These are phyloP conservation scores for Percopsis omiscomaycus DNA, from an alignment of 2,797 vertebrate genomes.

Conservation along the genomic window DNA sequence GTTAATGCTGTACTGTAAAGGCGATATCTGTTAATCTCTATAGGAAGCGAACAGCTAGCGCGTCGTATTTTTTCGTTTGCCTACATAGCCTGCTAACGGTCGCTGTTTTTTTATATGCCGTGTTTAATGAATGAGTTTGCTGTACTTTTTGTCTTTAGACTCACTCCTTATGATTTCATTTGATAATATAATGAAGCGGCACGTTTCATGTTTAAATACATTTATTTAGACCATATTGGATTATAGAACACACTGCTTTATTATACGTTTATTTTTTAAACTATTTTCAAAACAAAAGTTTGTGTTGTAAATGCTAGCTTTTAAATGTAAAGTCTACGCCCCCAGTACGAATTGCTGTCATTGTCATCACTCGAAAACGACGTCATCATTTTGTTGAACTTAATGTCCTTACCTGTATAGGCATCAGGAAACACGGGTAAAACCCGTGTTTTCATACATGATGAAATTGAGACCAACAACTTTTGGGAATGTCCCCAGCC, in stretches of 20 bases:
- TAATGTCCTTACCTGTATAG: neutral
- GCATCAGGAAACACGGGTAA: too few relatives aligned
- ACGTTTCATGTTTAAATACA: neutral
- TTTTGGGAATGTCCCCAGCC: constrained; percentile 11
- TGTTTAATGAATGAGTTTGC: too few relatives aligned
- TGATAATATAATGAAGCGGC: too few relatives aligned
- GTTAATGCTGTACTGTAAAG: constrained; percentile 30
- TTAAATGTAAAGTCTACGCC: neutral
- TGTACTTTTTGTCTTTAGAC: too few relatives aligned
- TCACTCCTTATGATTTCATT: too few relatives aligned
- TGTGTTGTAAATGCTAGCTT: neutral
- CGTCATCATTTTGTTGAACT: neutral
- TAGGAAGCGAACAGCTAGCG: constrained; percentile 46
- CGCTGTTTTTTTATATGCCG: neutral
- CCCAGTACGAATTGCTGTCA: neutral
- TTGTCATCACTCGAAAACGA: neutral
- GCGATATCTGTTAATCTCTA: constrained; percentile 18
- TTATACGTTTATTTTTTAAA: neutral
- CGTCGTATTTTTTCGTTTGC: neutral
- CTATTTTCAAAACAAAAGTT: neutral
- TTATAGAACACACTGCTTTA: neutral
- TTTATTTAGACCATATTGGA: neutral
- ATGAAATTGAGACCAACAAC: neutral
- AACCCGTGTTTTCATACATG: too few relatives aligned
- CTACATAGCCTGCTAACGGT: neutral